phyloP scores from a whole-genome alignment of 2,797 vertebrate species.

The Lerista edwardsae region DNA sequence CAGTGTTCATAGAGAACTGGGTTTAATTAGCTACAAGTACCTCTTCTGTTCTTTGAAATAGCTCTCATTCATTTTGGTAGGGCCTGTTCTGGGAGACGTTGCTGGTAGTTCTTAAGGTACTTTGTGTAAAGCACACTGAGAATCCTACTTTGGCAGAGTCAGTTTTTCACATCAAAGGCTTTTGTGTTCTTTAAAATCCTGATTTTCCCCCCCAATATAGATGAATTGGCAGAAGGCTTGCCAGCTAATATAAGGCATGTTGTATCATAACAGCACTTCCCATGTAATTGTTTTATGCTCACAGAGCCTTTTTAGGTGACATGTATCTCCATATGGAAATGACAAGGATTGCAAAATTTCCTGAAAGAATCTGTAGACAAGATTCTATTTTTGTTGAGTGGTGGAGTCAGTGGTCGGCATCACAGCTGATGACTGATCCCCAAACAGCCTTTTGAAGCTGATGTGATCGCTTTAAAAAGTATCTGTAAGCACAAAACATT shows the following conservation, averaged over 20 bases:
- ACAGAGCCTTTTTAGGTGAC: background rate
- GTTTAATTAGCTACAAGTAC: background rate
- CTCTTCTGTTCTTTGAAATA: background rate
- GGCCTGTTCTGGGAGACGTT: background rate
- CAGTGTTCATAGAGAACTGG: background rate
- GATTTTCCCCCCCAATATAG: background rate
- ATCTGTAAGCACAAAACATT: background rate
- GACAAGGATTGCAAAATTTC: background rate
- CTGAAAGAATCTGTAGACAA: background rate
- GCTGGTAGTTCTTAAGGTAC: too few relatives aligned
- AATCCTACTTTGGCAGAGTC: too few relatives aligned
- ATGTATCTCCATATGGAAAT: background rate
- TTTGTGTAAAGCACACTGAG: too few relatives aligned
- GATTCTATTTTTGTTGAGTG: background rate
- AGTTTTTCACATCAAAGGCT: too few relatives aligned
- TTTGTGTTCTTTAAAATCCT: background rate
- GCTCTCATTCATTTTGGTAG: too few relatives aligned
- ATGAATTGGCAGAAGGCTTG: background rate
- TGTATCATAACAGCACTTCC: background rate
- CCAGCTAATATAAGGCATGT: background rate
- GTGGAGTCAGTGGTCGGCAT: too few relatives aligned
- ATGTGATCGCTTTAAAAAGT: background rate
- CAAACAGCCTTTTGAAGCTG: background rate
- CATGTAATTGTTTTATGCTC: too few relatives aligned
- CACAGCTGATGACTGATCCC: background rate